Evolutionary conservation across 2,113 vertebrate genomes (phyloP).

Genomic region (Murina feae): DNA sequence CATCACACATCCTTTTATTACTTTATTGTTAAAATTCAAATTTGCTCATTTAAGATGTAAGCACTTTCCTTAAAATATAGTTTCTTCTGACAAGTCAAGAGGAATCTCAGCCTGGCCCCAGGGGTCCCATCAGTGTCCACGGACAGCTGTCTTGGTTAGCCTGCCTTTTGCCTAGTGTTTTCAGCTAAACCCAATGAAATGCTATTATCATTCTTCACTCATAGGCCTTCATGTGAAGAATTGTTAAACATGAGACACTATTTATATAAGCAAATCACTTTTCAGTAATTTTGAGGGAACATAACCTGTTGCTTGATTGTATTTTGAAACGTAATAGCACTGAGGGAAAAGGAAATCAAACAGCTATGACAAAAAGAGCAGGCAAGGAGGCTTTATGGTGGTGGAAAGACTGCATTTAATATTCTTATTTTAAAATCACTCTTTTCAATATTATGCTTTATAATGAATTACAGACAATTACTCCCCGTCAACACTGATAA

Average conservation of each 20-base stretch:
- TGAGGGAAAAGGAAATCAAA: conserved; percentile 50
- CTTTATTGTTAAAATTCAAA: conserved; percentile 41
- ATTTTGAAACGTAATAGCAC: conserved; percentile 27
- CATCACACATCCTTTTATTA: background rate
- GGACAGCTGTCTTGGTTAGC: conserved; percentile 37
- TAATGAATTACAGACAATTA: conserved; percentile 75
- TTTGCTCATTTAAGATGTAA: background rate
- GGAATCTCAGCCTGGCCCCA: background rate
- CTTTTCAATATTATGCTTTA: conserved; percentile 69
- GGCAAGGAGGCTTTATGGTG: background rate
- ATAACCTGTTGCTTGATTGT: conserved; percentile 62
- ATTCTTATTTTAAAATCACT: conserved; percentile 59
- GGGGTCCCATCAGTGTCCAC: background rate
- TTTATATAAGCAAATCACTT: conserved; percentile 44
- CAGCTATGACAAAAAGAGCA: conserved; percentile 47
- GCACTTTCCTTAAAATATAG: background rate
- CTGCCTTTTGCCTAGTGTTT: conserved; percentile 42
- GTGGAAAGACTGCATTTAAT: background rate
- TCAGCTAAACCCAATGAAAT: background rate
- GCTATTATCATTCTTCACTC: conserved; percentile 42
- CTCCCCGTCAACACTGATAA: conserved; percentile 69
- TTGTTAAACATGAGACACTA: conserved; percentile 44
- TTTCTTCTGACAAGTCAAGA: background rate
- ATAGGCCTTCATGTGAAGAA: conserved; percentile 5
- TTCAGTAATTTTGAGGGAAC: conserved; percentile 57